Base-by-base conservation (phyloP, 2,888 invertebrate species). In the Agrochola circellaris region DNA sequence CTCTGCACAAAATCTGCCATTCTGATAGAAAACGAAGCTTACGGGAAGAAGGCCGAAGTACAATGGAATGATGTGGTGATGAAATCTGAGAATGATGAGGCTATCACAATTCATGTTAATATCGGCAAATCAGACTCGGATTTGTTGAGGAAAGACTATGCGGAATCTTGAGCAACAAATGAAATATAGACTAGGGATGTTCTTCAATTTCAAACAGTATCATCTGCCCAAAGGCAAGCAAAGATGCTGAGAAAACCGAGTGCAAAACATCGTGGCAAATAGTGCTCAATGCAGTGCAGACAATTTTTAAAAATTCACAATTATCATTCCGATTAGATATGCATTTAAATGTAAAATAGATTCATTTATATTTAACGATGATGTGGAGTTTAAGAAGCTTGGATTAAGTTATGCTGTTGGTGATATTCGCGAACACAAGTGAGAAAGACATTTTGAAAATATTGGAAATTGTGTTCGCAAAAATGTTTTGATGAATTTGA, bases 81-180 rank as follows among this genome's bases (percentile, higher is more conserved):
- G 92, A 96, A 96, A 82, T 93, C 96, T 0, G 96, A 96, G n/a
- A 93, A 88, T 20, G 96, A 96, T 78, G 96, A 96, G 90, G 94
- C 96, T 17, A 96, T 96, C 34, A 96, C 96, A 2, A 96, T 96
- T 60, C 96, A 96, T 83, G 96, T 96, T 1, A 96, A 96, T 83
- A 96, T 96, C 70, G 94, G 93, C 2, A 96, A 95, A 90, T 91
- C 95, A 58, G 94, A 95, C 48, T 79, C 90, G 3, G 93, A 93
- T 60, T 73, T 89, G 51, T 65, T 85, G 20, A 91, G 93, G 65
- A 95, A 94, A 89, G 94, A 95, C 77, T 92, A 91, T 71, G 79
- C 85, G 23, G 94, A 94, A 79, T 91, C 93, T 71, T 94, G 91
- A 89, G 73, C 75, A 64, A 77, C 67, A 74, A 75, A 79, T 78